Percentiles rank a stretch among this genome's conserved stretches.
phyloP scores from a whole-genome alignment of 2,888 invertebrate species.

The Nephrotoma flavescens region DNA sequence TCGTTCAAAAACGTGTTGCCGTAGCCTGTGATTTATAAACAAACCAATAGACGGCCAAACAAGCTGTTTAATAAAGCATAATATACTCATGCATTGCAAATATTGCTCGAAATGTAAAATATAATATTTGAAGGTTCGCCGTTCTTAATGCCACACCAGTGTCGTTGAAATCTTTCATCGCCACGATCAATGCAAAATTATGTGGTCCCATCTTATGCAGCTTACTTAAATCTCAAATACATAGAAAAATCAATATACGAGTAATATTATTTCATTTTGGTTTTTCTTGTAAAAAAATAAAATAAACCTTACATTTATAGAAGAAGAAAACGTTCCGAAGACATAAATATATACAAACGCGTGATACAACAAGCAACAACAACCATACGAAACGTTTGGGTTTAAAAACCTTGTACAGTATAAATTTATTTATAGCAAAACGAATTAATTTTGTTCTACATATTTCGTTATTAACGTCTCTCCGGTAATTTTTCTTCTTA shows the following conservation, averaged over 20 bases:
- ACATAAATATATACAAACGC: neutral
- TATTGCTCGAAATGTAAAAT: too few relatives aligned
- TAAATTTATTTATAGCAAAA: neutral
- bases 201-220: neutral
- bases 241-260: neutral
- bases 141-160: neutral
- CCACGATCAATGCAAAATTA: neutral
- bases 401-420: neutral
- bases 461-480: neutral
- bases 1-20: too few relatives aligned
- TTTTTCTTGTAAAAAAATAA: neutral
- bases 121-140: too few relatives aligned
- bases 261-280: neutral
- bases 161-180: neutral
- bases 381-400: neutral
- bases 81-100: too few relatives aligned
- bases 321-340: neutral
- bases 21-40: too few relatives aligned
- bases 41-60: too few relatives aligned
- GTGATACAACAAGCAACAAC: neutral
- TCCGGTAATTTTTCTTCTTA: neutral
- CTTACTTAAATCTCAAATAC: neutral
- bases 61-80: too few relatives aligned
- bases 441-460: neutral
- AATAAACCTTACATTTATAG: neutral